A percentile compares a stretch with the other conserved stretches of the same genome.
Evolutionary conservation across 2,888 invertebrate genomes (phyloP).

Genomic region (Athrips mouffetella): DNA sequence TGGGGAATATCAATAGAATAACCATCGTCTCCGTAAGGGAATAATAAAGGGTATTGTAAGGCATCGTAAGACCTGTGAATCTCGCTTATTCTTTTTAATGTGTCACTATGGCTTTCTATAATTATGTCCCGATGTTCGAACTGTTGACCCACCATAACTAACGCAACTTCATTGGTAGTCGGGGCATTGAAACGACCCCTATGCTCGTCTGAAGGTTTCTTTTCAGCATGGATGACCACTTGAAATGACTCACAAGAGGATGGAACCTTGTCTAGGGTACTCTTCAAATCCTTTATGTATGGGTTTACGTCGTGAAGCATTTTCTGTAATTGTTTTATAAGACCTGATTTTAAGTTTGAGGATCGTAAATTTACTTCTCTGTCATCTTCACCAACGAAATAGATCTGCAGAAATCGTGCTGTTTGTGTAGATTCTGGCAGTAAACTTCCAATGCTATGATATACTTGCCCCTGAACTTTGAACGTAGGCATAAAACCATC

Average conservation of each 20-base stretch:
- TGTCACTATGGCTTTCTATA: slow-evolving; percentile 17
- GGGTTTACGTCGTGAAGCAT: slow-evolving; percentile 22
- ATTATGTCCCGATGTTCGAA: slow-evolving; percentile 24
- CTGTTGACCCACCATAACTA: slow-evolving; percentile 22
- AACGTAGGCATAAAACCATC: slow-evolving; percentile 30
- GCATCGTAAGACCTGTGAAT: slow-evolving; percentile 11
- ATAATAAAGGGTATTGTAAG: not conserved
- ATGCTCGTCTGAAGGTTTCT: slow-evolving; percentile 18
- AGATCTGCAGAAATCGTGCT: slow-evolving; percentile 29
- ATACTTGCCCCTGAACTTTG: slow-evolving; percentile 27
- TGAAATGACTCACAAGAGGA: too few relatives aligned
- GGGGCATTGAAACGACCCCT: slow-evolving; percentile 26
- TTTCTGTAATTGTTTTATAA: slow-evolving; percentile 26
- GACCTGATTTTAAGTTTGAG: too few relatives aligned
- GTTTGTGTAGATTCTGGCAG: too few relatives aligned
- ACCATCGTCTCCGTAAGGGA: slow-evolving; percentile 15
- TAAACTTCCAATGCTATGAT: slow-evolving; percentile 25
- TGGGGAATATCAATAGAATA: too few relatives aligned
- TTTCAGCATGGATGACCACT: slow-evolving; percentile 23
- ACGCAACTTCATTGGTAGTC: slow-evolving; percentile 24
- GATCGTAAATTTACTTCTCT: slow-evolving; percentile 22
- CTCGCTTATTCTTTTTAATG: slow-evolving; percentile 15
- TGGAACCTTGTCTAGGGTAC: slow-evolving; percentile 22
- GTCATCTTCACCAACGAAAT: slow-evolving; percentile 27
- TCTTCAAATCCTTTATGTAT: slow-evolving; percentile 21